phyloP scores from a whole-genome alignment of 2,113 vertebrate species.

The Xiphophorus couchianus region DNA sequence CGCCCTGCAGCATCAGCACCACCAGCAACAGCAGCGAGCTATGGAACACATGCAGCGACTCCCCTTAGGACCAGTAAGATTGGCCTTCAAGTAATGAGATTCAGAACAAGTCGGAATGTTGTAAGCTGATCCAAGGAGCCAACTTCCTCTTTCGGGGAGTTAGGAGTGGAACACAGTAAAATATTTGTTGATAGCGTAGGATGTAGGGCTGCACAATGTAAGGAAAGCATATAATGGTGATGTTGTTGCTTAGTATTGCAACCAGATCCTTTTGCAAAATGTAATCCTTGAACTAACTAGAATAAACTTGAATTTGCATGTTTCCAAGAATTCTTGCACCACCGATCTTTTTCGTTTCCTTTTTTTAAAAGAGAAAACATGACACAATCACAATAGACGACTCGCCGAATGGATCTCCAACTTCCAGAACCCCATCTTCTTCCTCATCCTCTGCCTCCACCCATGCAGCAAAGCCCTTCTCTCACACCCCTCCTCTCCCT shows the following conservation, averaged over 20 bases:
- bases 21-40: slow-evolving; percentile 83
- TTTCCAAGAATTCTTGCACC: not conserved
- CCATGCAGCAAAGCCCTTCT: slow-evolving; percentile 89
- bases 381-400: slow-evolving; percentile 85
- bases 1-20: slow-evolving; percentile 85
- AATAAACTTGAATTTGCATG: not conserved
- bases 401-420: slow-evolving; percentile 70
- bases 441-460: slow-evolving; percentile 73
- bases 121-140: too few relatives aligned
- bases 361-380: slow-evolving; percentile 82
- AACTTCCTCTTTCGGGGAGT: not conserved
- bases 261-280: slow-evolving; percentile 28
- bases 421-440: slow-evolving; percentile 82
- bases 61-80: slow-evolving; percentile 74
- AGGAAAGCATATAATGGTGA: not conserved
- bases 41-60: slow-evolving; percentile 80
- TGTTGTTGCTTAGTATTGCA: not conserved
- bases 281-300: not conserved
- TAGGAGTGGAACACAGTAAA: not conserved
- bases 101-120: not conserved
- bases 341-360: not conserved
- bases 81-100: not conserved
- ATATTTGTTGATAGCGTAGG: not conserved
- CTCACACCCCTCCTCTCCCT: slow-evolving; percentile 84
- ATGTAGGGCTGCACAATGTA: not conserved